Evolutionary conservation across 2,113 vertebrate genomes (phyloP).

Genomic region (Halichoeres trimaculatus): DNA sequence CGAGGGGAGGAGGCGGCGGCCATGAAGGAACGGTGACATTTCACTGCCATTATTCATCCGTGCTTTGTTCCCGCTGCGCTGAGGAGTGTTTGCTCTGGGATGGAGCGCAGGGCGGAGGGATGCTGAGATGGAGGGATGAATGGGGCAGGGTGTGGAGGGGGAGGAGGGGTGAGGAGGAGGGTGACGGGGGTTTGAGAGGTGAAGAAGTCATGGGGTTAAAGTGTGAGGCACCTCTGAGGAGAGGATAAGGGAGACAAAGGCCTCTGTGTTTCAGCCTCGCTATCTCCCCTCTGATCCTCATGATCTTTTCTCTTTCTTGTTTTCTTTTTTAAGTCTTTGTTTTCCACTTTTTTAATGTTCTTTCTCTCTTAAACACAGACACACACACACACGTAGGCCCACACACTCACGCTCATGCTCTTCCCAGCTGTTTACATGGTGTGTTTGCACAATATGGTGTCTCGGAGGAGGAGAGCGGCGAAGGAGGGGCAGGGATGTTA

Average conservation of each 20-base stretch:
- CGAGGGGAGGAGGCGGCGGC: slow-evolving; percentile 66
- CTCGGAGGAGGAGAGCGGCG: slow-evolving; percentile 35
- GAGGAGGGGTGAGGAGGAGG: slow-evolving; percentile 6
- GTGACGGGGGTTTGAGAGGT: slow-evolving; percentile 67
- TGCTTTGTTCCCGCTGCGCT: slow-evolving; percentile 77
- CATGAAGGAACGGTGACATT: slow-evolving; percentile 83
- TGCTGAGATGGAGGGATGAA: slow-evolving; percentile 68
- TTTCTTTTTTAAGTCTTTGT: neutral
- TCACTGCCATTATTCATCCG: slow-evolving; percentile 84
- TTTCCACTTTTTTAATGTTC: slow-evolving; percentile 6
- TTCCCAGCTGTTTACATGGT: slow-evolving; percentile 73
- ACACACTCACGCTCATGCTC: slow-evolving; percentile 28
- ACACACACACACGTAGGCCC: neutral
- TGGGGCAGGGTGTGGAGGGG: slow-evolving; percentile 64
- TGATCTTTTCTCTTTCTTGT: neutral
- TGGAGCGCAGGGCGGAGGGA: slow-evolving; percentile 72
- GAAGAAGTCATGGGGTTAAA: slow-evolving; percentile 79
- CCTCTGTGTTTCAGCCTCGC: slow-evolving; percentile 43
- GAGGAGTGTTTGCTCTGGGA: slow-evolving; percentile 83
- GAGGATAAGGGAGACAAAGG: slow-evolving; percentile 68
- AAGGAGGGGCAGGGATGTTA: slow-evolving; percentile 56
- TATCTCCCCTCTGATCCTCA: slow-evolving; percentile 49
- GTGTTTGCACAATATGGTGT: slow-evolving; percentile 77
- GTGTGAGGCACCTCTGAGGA: slow-evolving; percentile 63
- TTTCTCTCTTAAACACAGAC: slow-evolving; percentile 7